Percentiles rank a stretch among this genome's conserved stretches.
Conservation (phyloP, 2,888 invertebrate species). For the Drosophila atroscutellata region DNA sequence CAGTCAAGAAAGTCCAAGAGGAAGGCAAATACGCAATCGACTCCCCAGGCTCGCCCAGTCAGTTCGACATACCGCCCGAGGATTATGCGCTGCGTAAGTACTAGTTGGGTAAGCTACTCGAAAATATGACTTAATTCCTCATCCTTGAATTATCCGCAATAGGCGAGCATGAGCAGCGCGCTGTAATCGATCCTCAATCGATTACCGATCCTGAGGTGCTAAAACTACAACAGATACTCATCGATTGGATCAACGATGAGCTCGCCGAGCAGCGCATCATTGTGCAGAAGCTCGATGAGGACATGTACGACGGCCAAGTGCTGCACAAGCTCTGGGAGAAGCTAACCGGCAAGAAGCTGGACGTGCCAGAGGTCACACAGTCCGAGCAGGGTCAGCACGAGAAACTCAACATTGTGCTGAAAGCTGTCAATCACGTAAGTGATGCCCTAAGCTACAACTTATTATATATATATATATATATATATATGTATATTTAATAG, state of each 20-base stretch:
- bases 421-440: slow-evolving; percentile 93
- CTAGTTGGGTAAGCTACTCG: neutral
- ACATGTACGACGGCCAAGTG: slow-evolving; percentile 98
- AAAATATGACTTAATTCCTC: neutral
- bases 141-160: slow-evolving; percentile 65
- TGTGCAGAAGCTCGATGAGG: slow-evolving; percentile 97
- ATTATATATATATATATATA: neutral
- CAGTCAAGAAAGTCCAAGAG: slow-evolving; percentile 97
- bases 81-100: slow-evolving; percentile 94
- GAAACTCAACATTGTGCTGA: slow-evolving; percentile 95
- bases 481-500: neutral
- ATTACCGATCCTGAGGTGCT: slow-evolving; percentile 94
- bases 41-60: slow-evolving; percentile 96
- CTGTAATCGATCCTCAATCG: slow-evolving; percentile 96
- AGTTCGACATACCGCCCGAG: slow-evolving; percentile 95
- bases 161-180: slow-evolving; percentile 98
- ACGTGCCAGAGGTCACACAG: slow-evolving; percentile 99
- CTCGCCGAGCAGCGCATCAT: slow-evolving; percentile 98
- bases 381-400: slow-evolving; percentile 98
- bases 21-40: slow-evolving; percentile 99
- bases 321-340: slow-evolving; percentile 92
- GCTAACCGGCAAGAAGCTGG: slow-evolving; percentile 94
- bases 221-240: slow-evolving; percentile 93
- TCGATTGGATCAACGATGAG: slow-evolving; percentile 99
- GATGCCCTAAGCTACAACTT: neutral